Percentiles rank a stretch among this genome's conserved stretches.
phyloP scores from a whole-genome alignment of 2,888 invertebrate genomes.

The Troglohyphantes excavatus region DNA sequence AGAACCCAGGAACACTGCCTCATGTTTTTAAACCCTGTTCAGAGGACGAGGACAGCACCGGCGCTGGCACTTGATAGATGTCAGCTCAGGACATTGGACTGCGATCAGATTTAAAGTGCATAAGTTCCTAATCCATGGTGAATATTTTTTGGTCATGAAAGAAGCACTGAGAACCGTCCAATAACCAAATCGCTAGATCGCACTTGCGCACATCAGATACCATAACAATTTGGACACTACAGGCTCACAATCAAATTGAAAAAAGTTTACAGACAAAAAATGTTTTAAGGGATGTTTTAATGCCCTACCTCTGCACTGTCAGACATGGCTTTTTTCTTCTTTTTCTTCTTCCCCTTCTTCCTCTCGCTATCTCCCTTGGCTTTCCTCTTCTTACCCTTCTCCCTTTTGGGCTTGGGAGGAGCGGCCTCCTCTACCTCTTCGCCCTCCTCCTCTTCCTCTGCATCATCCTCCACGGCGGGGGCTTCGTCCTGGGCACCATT shows the following conservation, averaged over 20 bases:
- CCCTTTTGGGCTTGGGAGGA: constrained; percentile 86
- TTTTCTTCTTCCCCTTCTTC: constrained; percentile 96
- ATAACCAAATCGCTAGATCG: no score
- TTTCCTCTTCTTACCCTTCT: constrained; percentile 93
- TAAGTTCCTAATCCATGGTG: no score
- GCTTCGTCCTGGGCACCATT: constrained; percentile 69
- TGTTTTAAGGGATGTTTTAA: no score
- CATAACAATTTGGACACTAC: neutral
- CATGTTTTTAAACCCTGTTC: no score
- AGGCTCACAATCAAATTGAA: neutral
- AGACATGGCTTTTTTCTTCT: constrained; percentile 90
- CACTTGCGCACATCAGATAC: no score
- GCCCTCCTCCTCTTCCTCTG: constrained; percentile 76
- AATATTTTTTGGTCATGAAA: no score
- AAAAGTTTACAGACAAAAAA: neutral
- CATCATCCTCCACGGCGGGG: constrained; percentile 55
- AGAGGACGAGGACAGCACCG: no score
- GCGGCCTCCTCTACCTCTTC: constrained; percentile 77
- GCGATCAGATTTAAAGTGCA: no score
- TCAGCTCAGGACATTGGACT: no score
- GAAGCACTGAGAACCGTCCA: no score
- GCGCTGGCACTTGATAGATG: no score
- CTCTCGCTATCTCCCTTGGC: constrained; percentile 92
- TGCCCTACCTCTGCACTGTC: constrained; percentile 87
- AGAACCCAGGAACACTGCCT: no score